Evolutionary conservation across 2,113 vertebrate species (phyloP), one percentile per base, ranked within the genome.

Genomic region (Uria aalge): DNA sequence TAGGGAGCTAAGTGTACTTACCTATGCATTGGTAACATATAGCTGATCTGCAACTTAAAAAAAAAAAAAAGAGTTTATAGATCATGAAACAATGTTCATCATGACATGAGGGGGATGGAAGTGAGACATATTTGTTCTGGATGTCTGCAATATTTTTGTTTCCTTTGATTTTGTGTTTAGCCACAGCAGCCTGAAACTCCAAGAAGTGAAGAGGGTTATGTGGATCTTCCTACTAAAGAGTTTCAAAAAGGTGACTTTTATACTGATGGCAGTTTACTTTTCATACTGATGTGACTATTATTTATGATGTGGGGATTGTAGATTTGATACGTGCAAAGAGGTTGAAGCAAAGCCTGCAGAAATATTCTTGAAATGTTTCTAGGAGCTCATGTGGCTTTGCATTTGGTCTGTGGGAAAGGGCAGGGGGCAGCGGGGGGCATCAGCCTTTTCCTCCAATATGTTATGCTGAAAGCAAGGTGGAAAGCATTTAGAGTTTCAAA

Each of bases 211-310:
- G 95, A 96, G 27, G 36, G 6, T 34, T 66, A 3, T 77, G 69
- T 74, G 77, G 87, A 96, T 50, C 69, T 38, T 78, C 96, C 26
- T 34, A 24, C 69, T 47, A 52, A 94, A 74, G 87, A 96, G 47
- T 47, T 79, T 77, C 55, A 53, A 75, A 95, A 97, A 97, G 96
- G 97, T 98, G 71, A 96, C 56, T 83, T 81, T 86, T 87, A 5
- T 90, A 29, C 57, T 80, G 17, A 67, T 24, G 67, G 36, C 22
- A 23, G 21, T 36, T 71, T 66, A 40, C 9, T 30, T 88, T 89
- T 82, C 71, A 24, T 94, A 38, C 21, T 66, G 20, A 34, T 62
- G 62, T 36, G 10, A 38, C 24, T 85, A 2, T 27, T 92, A 8
- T 5, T 82, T 81, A 9, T 22, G 7, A n/a, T 32, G 24, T 30